A percentile compares a stretch with the other conserved stretches of the same genome.
phyloP scores from a whole-genome alignment of 2,888 invertebrate genomes.

The Zhuqinia jingwanae region DNA sequence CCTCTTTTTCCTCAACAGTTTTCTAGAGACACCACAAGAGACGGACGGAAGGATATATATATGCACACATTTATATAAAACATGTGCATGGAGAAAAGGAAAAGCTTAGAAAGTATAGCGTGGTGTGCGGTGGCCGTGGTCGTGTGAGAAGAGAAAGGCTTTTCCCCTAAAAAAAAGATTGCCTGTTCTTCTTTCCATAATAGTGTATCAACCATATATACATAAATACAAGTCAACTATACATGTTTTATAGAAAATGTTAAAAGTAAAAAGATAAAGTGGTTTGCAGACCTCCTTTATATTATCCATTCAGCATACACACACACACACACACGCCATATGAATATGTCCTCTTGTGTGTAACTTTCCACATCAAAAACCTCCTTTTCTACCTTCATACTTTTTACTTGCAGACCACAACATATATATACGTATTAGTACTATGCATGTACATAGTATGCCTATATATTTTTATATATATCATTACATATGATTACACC shows the following conservation, averaged over 20 bases:
- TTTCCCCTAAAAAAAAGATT: conserved; percentile 25
- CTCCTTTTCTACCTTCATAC: conserved; percentile 45
- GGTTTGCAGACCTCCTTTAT: conserved; percentile 25
- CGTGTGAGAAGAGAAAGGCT: conserved; percentile 57
- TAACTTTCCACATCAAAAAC: conserved; percentile 65
- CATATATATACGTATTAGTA: neutral
- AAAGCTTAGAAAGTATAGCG: conserved; percentile 71
- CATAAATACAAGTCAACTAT: neutral
- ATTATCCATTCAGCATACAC: conserved; percentile 2
- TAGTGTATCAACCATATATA: neutral
- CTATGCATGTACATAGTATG: too few relatives aligned
- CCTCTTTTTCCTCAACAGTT: conserved; percentile 71
- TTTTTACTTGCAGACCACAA: conserved; percentile 58
- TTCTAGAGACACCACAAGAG: conserved; percentile 65
- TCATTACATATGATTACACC: neutral
- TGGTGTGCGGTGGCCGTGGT: conserved; percentile 70
- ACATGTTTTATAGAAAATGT: neutral
- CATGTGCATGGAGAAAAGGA: conserved; percentile 28
- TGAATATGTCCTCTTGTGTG: conserved; percentile 39
- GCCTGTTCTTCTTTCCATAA: neutral
- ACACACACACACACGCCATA: too few relatives aligned
- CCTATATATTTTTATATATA: neutral
- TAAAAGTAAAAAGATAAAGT: conserved; percentile 41
- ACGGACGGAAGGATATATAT: conserved; percentile 60
- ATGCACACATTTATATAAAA: conserved; percentile 3